These are phyloP conservation scores for Mechanitis mazaeus DNA, from an alignment of 2,888 invertebrate genomes.

Conservation along the genomic window DNA sequence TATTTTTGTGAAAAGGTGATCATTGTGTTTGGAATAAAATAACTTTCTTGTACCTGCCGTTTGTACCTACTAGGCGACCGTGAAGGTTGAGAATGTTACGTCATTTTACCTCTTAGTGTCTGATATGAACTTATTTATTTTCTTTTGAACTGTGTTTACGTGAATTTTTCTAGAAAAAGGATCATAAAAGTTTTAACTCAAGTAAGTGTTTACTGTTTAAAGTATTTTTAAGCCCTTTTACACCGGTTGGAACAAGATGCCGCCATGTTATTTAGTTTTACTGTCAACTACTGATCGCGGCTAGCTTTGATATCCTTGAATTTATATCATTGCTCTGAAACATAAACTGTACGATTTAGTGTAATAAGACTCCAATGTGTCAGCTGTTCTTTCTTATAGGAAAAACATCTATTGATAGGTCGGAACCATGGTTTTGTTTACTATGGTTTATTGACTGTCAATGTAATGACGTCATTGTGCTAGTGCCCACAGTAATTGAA, in stretches of 20 bases:
- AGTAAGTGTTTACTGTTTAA: slow-evolving; percentile 48
- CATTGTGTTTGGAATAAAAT: slow-evolving; percentile 36
- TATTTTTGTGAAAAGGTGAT: slow-evolving; percentile 38
- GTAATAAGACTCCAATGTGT: slow-evolving; percentile 8
- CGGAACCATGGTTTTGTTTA: slow-evolving; percentile 54
- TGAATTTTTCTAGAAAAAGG: slow-evolving; percentile 47
- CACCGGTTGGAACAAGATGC: slow-evolving; percentile 73
- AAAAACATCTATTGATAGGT: slow-evolving; percentile 21
- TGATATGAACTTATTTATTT: slow-evolving; percentile 62
- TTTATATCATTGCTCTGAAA: slow-evolving; percentile 21
- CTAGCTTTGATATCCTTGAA: slow-evolving; percentile 50
- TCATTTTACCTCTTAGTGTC: slow-evolving; percentile 70
- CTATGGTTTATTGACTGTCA: slow-evolving; percentile 70
- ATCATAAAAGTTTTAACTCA: slow-evolving; percentile 35
- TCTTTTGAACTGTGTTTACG: slow-evolving; percentile 45
- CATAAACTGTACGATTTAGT: slow-evolving; percentile 7
- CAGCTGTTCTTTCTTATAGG: slow-evolving; percentile 20
- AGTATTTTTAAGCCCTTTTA: slow-evolving; percentile 49
- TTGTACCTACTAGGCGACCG: slow-evolving; percentile 71
- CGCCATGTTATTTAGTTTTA: slow-evolving; percentile 76
- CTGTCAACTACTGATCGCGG: slow-evolving; percentile 68
- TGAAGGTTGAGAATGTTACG: slow-evolving; percentile 77
- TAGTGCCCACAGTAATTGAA: slow-evolving; percentile 28
- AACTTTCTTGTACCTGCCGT: slow-evolving; percentile 52
- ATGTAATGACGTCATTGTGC: slow-evolving; percentile 70